A percentile compares a stretch with the other conserved stretches of the same genome.
phyloP scores from a whole-genome alignment of 1,140 invertebrate genomes.

The Papilio glaucus region DNA sequence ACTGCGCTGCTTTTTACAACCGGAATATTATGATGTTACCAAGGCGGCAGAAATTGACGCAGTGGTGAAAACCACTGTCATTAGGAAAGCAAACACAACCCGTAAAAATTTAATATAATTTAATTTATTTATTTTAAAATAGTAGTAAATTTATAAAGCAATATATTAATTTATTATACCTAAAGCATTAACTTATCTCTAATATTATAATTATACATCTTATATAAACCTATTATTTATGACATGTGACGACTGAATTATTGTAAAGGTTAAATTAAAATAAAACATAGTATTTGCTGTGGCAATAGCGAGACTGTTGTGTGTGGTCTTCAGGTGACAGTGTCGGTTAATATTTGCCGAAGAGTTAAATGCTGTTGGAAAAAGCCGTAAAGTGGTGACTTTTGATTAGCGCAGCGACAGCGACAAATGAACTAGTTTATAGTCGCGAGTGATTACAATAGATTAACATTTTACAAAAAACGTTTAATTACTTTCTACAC shows the following conservation, averaged over 20 bases:
- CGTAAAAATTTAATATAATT: no score
- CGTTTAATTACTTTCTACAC: background rate
- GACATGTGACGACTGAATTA: conserved; percentile 5
- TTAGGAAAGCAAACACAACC: no score
- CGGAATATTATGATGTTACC: no score
- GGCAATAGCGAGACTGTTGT: conserved; percentile 54
- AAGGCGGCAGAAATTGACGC: no score
- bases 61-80: no score
- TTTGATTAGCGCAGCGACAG: conserved; percentile 48
- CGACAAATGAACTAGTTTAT: background rate
- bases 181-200: conserved; percentile 1
- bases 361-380: conserved; percentile 59
- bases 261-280: conserved; percentile 33
- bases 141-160: no score
- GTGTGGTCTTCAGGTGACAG: conserved; percentile 68
- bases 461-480: background rate
- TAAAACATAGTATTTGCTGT: conserved; percentile 42
- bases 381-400: conserved; percentile 44
- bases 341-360: conserved; percentile 62
- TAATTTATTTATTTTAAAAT: no score
- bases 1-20: no score
- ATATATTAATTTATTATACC: no score
- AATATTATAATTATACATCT: background rate
- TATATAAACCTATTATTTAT: conserved; percentile 5
- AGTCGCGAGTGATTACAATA: background rate